A percentile compares a stretch with the other conserved stretches of the same genome.
Evolutionary conservation across 2,888 invertebrate species (phyloP).

Genomic region (Pammene aurita): DNA sequence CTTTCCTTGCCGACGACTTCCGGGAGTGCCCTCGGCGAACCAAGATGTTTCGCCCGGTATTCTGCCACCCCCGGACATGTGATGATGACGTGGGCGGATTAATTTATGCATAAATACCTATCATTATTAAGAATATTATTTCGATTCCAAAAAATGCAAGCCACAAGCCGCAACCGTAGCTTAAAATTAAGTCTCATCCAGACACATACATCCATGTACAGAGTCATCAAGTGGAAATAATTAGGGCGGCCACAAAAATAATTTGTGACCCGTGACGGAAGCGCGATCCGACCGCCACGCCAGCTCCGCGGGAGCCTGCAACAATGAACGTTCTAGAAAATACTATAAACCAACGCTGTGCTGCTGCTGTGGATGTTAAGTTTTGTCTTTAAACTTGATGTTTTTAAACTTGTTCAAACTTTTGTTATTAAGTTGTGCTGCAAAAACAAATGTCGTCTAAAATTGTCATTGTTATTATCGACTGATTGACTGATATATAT

Average conservation of each 20-base stretch:
- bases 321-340: slow-evolving; percentile 31
- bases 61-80: too few relatives aligned
- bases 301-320: slow-evolving; percentile 18
- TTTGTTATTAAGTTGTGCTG: neutral
- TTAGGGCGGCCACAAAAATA: slow-evolving; percentile 76
- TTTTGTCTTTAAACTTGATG: neutral
- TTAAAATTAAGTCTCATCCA: slow-evolving; percentile 49
- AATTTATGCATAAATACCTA: too few relatives aligned
- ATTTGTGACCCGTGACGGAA: slow-evolving; percentile 77
- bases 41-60: too few relatives aligned
- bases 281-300: slow-evolving; percentile 39
- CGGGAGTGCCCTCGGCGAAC: too few relatives aligned
- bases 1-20: too few relatives aligned
- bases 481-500: too few relatives aligned
- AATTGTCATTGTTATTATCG: too few relatives aligned
- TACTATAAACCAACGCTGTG: slow-evolving; percentile 17
- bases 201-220: slow-evolving; percentile 46
- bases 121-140: too few relatives aligned
- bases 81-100: too few relatives aligned
- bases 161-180: too few relatives aligned
- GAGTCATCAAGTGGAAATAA: slow-evolving; percentile 78
- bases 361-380: neutral
- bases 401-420: neutral
- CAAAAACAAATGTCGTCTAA: too few relatives aligned
- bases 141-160: too few relatives aligned